Evolutionary conservation across 1,140 invertebrate species (phyloP).

Genomic region (Panagrolaimus sp.): DNA sequence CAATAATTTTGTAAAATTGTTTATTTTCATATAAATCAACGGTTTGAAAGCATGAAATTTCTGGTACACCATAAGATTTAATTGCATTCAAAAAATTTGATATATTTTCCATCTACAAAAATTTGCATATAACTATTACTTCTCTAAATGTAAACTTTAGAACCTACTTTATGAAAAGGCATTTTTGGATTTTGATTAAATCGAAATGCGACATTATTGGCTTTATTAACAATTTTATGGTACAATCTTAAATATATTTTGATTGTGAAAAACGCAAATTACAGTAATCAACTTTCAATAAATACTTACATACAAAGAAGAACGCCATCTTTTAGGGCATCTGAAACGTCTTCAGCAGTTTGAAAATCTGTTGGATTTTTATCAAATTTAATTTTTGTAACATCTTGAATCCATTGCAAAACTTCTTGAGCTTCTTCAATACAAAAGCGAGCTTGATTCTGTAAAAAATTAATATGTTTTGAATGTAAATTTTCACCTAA

Average conservation of each 20-base stretch:
- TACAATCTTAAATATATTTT: conserved; percentile 6
- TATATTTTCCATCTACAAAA: conserved; percentile 67
- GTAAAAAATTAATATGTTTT: too few species aligned
- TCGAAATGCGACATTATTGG: conserved; percentile 29
- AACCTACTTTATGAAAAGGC: conserved; percentile 55
- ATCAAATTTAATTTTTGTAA: conserved; percentile 60
- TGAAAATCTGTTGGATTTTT: conserved; percentile 57
- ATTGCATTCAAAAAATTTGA: conserved; percentile 68
- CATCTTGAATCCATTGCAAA: conserved; percentile 63
- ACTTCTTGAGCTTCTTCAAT: conserved; percentile 63
- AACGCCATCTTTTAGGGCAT: conserved; percentile 64
- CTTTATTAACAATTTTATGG: conserved; percentile 11
- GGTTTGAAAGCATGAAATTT: conserved; percentile 68
- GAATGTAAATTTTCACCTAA: conserved; percentile 21
- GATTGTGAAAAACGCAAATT: neutral
- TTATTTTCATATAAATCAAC: conserved; percentile 69
- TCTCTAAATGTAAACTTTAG: conserved; percentile 4
- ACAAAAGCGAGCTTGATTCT: conserved; percentile 65
- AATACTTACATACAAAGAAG: conserved; percentile 63
- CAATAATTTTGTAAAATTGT: conserved; percentile 65
- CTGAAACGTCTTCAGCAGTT: conserved; percentile 63
- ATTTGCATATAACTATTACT: neutral
- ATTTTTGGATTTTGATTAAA: conserved; percentile 52
- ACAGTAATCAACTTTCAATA: neutral
- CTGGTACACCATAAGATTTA: conserved; percentile 65